Conservation (phyloP, 2,113 vertebrate genomes). For the Hemiprocne comata region DNA sequence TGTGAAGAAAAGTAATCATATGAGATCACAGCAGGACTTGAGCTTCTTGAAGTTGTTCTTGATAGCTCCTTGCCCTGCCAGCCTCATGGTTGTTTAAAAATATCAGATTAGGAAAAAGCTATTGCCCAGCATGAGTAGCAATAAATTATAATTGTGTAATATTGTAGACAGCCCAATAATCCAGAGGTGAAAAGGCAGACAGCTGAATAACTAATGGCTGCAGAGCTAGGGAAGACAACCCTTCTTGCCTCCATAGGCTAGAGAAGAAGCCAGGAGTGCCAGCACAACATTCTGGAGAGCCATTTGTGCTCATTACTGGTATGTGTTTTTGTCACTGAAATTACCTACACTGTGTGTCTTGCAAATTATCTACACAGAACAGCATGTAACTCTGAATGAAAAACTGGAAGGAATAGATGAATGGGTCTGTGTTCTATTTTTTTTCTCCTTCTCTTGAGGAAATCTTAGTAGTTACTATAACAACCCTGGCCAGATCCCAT, state of each 20-base stretch:
- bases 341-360: background rate
- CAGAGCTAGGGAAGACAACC: background rate
- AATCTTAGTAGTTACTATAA: slow-evolving; percentile 80
- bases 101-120: background rate
- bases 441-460: slow-evolving; percentile 65
- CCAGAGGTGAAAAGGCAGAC: background rate
- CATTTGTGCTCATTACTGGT: background rate
- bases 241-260: background rate
- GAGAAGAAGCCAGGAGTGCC: background rate
- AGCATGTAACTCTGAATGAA: slow-evolving; percentile 42
- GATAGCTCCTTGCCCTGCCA: background rate
- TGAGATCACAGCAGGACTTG: background rate
- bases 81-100: background rate
- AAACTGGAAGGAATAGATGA: slow-evolving; percentile 52
- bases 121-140: background rate
- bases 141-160: background rate
- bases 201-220: background rate
- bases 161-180: accelerated
- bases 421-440: slow-evolving; percentile 67
- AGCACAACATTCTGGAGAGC: background rate
- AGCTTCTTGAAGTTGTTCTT: background rate
- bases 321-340: background rate
- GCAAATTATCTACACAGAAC: background rate
- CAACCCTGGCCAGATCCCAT: slow-evolving; percentile 79
- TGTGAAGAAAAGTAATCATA: background rate